phyloP scores from a whole-genome alignment of 2,888 invertebrate species.

The Cinara cedri region DNA sequence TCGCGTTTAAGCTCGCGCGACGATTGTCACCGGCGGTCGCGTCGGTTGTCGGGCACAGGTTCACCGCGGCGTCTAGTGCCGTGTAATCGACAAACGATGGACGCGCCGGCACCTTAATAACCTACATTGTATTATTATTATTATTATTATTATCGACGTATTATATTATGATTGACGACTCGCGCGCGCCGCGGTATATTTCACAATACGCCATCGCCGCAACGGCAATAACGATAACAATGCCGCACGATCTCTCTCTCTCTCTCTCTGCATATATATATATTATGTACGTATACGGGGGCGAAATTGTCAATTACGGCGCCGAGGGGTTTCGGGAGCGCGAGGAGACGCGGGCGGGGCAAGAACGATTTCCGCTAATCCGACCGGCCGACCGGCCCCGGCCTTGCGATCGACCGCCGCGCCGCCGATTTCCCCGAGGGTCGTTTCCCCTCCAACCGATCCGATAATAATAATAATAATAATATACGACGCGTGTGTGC shows the following conservation, averaged over 20 bases:
- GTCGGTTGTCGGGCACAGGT: no score
- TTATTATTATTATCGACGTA: slow-evolving; percentile 32
- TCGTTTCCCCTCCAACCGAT: slow-evolving; percentile 20
- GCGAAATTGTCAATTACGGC: slow-evolving; percentile 41
- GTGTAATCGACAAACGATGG: no score
- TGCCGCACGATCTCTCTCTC: background rate
- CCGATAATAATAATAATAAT: background rate
- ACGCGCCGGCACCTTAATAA: no score
- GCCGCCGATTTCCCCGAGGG: background rate
- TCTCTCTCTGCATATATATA: no score
- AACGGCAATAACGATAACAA: slow-evolving; percentile 22
- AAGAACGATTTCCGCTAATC: slow-evolving; percentile 40
- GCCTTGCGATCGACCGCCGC: background rate
- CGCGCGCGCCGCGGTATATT: background rate
- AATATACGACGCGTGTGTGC: slow-evolving; percentile 38
- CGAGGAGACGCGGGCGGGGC: background rate
- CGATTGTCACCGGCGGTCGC: no score
- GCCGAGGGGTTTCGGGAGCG: background rate
- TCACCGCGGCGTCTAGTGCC: no score
- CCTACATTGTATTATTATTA: no score
- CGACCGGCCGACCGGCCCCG: background rate
- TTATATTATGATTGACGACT: slow-evolving; percentile 45
- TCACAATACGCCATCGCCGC: slow-evolving; percentile 6
- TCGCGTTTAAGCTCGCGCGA: no score
- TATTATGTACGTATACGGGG: no score